Evolutionary conservation across 1,140 invertebrate species (phyloP).

Genomic region (Drosophila novamexicana): DNA sequence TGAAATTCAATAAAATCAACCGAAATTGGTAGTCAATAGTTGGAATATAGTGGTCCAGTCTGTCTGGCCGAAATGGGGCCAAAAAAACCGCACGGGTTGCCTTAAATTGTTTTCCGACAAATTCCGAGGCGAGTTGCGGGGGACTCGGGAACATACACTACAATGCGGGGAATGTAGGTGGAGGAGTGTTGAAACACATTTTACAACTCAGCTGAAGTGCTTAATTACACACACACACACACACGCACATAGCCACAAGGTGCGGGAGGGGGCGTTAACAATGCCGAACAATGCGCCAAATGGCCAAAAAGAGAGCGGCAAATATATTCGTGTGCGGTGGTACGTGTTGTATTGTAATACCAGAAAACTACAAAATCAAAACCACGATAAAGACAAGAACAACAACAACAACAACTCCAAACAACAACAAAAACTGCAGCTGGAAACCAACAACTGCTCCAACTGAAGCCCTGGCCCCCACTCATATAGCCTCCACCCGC

Average conservation of each 20-base stretch:
- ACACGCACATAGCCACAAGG: conserved; percentile 1
- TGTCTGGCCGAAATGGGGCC: conserved; percentile 4
- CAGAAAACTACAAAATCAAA: conserved; percentile 66
- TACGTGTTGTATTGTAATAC: conserved; percentile 50
- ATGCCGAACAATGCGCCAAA: conserved; percentile 54
- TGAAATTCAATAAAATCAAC: conserved; percentile 68
- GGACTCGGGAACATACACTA: not conserved
- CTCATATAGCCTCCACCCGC: conserved; percentile 8
- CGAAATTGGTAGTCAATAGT: conserved; percentile 55
- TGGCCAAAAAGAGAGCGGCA: conserved; percentile 46
- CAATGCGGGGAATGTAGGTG: conserved; percentile 13
- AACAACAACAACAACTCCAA: not conserved
- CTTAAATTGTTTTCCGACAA: conserved; percentile 78
- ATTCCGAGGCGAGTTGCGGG: conserved; percentile 47
- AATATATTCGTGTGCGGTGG: conserved; percentile 49
- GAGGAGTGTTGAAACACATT: conserved; percentile 61
- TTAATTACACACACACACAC: conserved; percentile 66
- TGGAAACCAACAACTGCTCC: conserved; percentile 16
- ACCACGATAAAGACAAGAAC: conserved; percentile 57
- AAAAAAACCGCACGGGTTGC: conserved; percentile 51
- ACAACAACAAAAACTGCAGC: conserved; percentile 3
- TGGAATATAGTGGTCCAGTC: conserved; percentile 19
- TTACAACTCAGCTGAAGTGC: conserved; percentile 77
- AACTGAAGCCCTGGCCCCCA: not conserved
- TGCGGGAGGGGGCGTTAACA: conserved; percentile 30